These are phyloP conservation scores for Nothoprocta pentlandii DNA, from an alignment of 2,113 vertebrate genomes.

Conservation along the genomic window DNA sequence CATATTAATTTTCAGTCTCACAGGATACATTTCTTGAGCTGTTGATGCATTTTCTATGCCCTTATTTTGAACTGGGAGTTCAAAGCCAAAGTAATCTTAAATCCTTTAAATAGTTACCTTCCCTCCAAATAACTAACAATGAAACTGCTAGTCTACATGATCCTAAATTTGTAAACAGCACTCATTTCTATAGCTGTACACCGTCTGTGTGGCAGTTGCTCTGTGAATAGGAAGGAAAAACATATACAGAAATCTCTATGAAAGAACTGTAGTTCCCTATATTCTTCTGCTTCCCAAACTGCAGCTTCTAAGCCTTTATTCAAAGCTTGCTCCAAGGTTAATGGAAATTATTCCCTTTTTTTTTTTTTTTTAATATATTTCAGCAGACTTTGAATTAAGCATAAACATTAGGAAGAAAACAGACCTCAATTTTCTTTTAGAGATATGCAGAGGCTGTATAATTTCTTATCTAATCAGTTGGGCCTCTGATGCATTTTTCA, in stretches of 20 bases:
- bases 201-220: fast-evolving
- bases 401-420: neutral
- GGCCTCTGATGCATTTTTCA: neutral
- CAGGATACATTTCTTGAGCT: neutral
- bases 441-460: neutral
- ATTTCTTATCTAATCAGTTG: neutral
- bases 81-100: neutral
- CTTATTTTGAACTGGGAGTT: neutral
- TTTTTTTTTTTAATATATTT: neutral
- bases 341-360: neutral
- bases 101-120: neutral
- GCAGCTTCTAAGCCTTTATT: neutral
- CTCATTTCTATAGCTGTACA: neutral
- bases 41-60: neutral
- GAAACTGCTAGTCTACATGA: neutral
- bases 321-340: neutral
- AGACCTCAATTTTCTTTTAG: neutral
- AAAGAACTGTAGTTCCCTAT: neutral
- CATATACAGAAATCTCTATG: neutral
- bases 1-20: neutral
- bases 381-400: neutral
- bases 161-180: neutral
- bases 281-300: neutral
- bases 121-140: neutral
- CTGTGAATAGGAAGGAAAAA: neutral